Base-by-base conservation (phyloP, 2,113 vertebrate species). In the Thinocorus orbignyianus region DNA sequence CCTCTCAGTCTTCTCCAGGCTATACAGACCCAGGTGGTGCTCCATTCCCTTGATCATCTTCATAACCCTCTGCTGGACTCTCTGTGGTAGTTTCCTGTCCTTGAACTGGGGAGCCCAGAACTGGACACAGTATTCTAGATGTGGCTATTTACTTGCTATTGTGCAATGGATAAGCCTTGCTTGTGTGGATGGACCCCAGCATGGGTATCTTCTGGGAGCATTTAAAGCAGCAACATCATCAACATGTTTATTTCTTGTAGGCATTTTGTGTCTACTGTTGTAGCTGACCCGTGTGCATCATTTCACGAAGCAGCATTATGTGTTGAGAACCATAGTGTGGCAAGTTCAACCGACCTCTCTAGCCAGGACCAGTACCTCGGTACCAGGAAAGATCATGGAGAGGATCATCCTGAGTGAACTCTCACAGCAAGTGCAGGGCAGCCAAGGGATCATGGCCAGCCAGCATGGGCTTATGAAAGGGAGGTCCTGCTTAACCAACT, bases 121-220 rank as follows among this genome's bases (percentile, higher is more conserved):
- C 58, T 25, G 58, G 22, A 61, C 58, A 17, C 58, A 24, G n/a
- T 37, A 25, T 14, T 61, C 58, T 35, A 61, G n/a, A 61, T 37
- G 23, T 25, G n/a, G 20, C 18, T 33, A 61, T 61, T 31, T 17
- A 2, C 9, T 60, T 31, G 62, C 51, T 31, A 0, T 15, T 11
- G 41, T 7, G 35, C 37, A 10, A 0, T 11, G 37, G 44, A 31
- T 74, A 46, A 41, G 60, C 41, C 13, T 28, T 5, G 37, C n/a
- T 49, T 1, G 10, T 13, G 39, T 2, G 20, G 61, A 17, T 9
- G 44, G 55, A n/a, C 16, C 25, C 44, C 18, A 24, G 79, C 0
- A 1, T 18, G 25, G 30, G 33, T 14, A 6, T 22, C 35, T 49
- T 54, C 39, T 39, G 16, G 68, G 28, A 41, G 25, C 0, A 0